These are phyloP conservation scores for Lissonota sp. DNA, from an alignment of 2,888 invertebrate genomes.

Conservation along the genomic window DNA sequence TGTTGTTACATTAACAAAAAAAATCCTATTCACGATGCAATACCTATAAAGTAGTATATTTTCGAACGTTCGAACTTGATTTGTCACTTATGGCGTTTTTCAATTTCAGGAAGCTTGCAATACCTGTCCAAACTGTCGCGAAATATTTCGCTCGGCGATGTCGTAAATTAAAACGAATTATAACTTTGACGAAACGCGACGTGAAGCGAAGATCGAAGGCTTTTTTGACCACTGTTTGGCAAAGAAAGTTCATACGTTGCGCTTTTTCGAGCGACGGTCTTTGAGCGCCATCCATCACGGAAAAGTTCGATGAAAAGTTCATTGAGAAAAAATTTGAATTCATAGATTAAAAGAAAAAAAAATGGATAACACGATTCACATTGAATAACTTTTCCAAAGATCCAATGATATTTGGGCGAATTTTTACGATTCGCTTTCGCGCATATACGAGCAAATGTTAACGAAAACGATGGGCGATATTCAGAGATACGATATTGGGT, in stretches of 20 bases:
- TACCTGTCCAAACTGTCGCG: constrained; percentile 68
- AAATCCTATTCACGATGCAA: neutral
- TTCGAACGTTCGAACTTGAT: neutral
- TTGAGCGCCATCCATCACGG: neutral
- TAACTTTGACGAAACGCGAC: constrained; percentile 6
- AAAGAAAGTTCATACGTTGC: constrained; percentile 11
- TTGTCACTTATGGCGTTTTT: constrained; percentile 20
- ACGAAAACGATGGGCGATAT: neutral
- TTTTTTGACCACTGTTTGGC: constrained; percentile 1
- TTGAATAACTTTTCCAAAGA: constrained; percentile 19
- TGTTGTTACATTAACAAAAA: neutral
- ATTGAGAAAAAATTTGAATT: constrained; percentile 5
- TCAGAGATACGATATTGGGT: neutral
- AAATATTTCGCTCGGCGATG: constrained; percentile 48
- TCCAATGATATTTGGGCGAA: constrained; percentile 2
- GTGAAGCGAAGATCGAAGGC: neutral
- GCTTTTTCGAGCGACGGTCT: neutral
- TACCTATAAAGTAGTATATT: too few species aligned
- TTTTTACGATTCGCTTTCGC: neutral
- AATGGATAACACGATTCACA: constrained; percentile 11
- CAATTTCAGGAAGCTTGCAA: constrained; percentile 63
- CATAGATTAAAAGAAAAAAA: constrained; percentile 23
- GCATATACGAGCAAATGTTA: neutral
- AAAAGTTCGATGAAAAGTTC: constrained; percentile 3
- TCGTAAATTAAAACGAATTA: constrained; percentile 24